These are phyloP conservation scores for Coptodon bakossiorum DNA, from an alignment of 2,113 vertebrate genomes.

Conservation along the genomic window DNA sequence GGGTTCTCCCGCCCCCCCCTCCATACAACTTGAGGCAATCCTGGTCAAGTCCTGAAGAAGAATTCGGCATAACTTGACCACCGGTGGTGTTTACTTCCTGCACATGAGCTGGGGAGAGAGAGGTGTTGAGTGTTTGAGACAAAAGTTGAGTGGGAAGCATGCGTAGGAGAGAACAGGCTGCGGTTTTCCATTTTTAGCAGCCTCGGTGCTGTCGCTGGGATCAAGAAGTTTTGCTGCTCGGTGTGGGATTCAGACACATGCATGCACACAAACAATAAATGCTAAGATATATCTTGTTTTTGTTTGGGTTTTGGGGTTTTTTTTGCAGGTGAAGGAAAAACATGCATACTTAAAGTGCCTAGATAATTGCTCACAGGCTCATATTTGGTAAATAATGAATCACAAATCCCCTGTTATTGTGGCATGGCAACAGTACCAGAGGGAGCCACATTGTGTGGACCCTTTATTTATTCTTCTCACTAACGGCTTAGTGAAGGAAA, in stretches of 20 bases:
- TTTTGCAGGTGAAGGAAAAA: conserved; percentile 40
- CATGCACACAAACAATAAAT: neutral
- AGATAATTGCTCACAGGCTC: conserved; percentile 32
- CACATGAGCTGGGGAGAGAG: conserved; percentile 23
- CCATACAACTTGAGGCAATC: neutral
- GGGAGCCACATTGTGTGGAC: neutral
- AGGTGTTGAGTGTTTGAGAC: conserved; percentile 54
- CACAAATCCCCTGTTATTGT: conserved; percentile 8
- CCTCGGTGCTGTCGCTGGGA: conserved; percentile 17
- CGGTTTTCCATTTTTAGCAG: conserved; percentile 66
- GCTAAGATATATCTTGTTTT: conserved; percentile 7
- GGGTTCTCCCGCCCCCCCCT: neutral
- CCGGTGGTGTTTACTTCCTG: conserved; percentile 55
- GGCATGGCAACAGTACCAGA: conserved; percentile 15
- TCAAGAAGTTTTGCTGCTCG: conserved; percentile 35
- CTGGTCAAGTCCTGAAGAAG: neutral
- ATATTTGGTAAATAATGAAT: conserved; percentile 36
- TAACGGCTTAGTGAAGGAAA: neutral
- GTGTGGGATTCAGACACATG: conserved; percentile 1
- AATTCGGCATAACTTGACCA: neutral
- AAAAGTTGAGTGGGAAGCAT: conserved; percentile 65
- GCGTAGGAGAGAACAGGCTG: conserved; percentile 54
- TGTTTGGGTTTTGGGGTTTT: neutral
- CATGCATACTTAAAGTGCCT: conserved; percentile 9
- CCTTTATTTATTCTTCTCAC: neutral